A percentile compares a stretch with the other conserved stretches of the same genome.
These are phyloP conservation scores for Netelia inedita DNA, from an alignment of 2,888 invertebrate species.

Conservation along the genomic window DNA sequence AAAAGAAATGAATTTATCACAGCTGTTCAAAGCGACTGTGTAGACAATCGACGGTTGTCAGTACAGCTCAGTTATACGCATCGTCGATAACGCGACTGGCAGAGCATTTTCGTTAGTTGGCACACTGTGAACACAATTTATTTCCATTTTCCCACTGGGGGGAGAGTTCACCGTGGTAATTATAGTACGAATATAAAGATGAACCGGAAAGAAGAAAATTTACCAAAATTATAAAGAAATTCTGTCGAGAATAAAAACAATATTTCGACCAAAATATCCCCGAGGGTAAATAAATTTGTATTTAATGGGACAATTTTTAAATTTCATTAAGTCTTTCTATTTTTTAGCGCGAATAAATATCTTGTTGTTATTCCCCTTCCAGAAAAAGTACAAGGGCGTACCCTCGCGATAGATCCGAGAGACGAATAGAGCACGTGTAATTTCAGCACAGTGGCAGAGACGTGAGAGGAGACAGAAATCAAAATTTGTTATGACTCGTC, in stretches of 20 bases:
- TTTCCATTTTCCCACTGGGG: conserved; percentile 48
- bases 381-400: too few species aligned
- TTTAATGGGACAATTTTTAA: too few species aligned
- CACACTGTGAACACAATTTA: conserved; percentile 60
- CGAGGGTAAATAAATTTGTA: too few species aligned
- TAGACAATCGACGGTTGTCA: conserved; percentile 75
- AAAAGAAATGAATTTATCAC: conserved; percentile 74
- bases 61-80: conserved; percentile 67
- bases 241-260: not conserved
- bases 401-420: not conserved
- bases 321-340: too few species aligned
- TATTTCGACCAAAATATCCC: not conserved
- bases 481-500: conserved; percentile 67
- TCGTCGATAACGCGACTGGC: conserved; percentile 71
- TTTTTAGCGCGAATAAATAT: too few species aligned
- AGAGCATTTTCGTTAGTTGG: conserved; percentile 47
- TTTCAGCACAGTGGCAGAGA: not conserved
- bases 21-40: conserved; percentile 73
- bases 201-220: not conserved
- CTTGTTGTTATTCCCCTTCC: too few species aligned
- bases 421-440: not conserved
- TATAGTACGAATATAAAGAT: conserved; percentile 4
- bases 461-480: conserved; percentile 49
- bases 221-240: not conserved
- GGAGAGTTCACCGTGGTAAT: not conserved